Evolutionary conservation across 2,113 vertebrate genomes (phyloP).

Genomic region (Speoplatyrhinus poulsoni): DNA sequence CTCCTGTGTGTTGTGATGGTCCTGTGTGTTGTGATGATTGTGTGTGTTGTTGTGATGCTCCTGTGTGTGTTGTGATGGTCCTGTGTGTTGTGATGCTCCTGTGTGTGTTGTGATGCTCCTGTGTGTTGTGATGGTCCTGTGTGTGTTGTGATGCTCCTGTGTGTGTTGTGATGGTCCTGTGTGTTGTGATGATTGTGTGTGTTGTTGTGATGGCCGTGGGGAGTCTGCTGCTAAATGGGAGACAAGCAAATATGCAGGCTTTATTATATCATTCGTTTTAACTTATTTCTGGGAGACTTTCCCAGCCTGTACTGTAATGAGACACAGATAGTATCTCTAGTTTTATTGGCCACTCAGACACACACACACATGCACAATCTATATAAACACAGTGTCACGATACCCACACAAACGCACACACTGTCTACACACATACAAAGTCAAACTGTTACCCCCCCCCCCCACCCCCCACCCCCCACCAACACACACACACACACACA

Average conservation of each 20-base stretch:
- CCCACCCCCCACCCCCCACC: background rate
- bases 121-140: conserved; percentile 7
- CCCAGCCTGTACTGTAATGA: no score
- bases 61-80: background rate
- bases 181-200: conserved; percentile 6
- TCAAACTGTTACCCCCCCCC: background rate
- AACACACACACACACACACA: background rate
- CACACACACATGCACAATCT: background rate
- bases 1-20: background rate
- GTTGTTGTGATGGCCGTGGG: conserved; percentile 7
- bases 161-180: background rate
- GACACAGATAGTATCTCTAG: background rate
- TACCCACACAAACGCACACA: background rate
- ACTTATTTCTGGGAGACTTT: no score
- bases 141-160: background rate
- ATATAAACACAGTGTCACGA: background rate
- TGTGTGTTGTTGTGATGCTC: background rate
- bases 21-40: conserved; percentile 4
- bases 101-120: background rate
- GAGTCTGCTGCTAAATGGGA: conserved; percentile 4
- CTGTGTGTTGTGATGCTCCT: background rate
- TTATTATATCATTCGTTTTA: no score
- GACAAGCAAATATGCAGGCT: background rate
- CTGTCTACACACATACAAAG: no score
- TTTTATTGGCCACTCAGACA: background rate